These are phyloP conservation scores for Lycorma delicatula DNA, from an alignment of 1,140 invertebrate species.

Conservation along the genomic window DNA sequence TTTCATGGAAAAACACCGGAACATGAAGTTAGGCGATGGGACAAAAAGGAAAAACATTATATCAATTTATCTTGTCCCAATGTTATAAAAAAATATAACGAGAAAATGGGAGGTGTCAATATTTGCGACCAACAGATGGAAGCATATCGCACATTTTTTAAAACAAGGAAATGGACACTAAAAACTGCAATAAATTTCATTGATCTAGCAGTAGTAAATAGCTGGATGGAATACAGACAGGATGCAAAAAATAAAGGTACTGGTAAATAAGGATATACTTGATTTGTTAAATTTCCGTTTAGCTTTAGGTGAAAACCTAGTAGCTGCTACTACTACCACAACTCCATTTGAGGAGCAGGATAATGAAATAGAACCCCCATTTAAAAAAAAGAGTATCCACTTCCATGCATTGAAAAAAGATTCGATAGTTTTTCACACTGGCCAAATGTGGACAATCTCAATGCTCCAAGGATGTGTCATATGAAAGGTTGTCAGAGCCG, in stretches of 20 bases:
- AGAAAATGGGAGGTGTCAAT: slow-evolving; percentile 34
- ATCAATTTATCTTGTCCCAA: slow-evolving; percentile 26
- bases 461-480: not conserved
- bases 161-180: slow-evolving; percentile 32
- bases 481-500: not conserved
- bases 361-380: too few species aligned
- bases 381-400: not conserved
- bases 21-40: slow-evolving; percentile 26
- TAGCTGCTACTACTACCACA: not conserved
- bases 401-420: not conserved
- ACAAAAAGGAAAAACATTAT: slow-evolving; percentile 30
- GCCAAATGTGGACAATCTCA: slow-evolving; percentile 1
- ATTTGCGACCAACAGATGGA: slow-evolving; percentile 28
- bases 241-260: not conserved
- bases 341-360: too few species aligned
- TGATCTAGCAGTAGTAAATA: slow-evolving; percentile 30
- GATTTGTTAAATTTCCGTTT: slow-evolving; percentile 7
- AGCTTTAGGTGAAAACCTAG: not conserved
- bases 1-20: slow-evolving; percentile 14
- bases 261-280: slow-evolving; percentile 4
- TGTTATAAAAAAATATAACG: slow-evolving; percentile 31
- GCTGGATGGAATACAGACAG: slow-evolving; percentile 25
- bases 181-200: slow-evolving; percentile 30
- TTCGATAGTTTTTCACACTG: not conserved
- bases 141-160: slow-evolving; percentile 29